Evolutionary conservation across 2,888 invertebrate genomes (phyloP).

Genomic region (Rhogogaster chlorosoma): DNA sequence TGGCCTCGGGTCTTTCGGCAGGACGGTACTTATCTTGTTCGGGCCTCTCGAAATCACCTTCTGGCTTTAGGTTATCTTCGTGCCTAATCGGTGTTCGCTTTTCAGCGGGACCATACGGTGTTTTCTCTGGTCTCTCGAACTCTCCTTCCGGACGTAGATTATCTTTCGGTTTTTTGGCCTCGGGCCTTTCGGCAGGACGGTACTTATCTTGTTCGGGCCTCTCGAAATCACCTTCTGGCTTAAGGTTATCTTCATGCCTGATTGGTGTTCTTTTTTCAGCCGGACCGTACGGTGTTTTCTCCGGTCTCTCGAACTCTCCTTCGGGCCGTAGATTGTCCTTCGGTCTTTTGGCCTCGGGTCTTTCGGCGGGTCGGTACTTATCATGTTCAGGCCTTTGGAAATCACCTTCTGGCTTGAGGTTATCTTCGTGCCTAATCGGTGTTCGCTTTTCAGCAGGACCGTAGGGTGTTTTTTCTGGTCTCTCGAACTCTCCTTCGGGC

Average conservation of each 20-base stretch:
- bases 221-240: slow-evolving; percentile 76
- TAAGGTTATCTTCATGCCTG: slow-evolving; percentile 69
- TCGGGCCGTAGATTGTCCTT: slow-evolving; percentile 81
- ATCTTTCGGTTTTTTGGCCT: slow-evolving; percentile 71
- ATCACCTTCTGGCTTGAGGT: slow-evolving; percentile 80
- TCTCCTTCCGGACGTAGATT: slow-evolving; percentile 77
- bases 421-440: slow-evolving; percentile 81
- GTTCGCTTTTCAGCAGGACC: slow-evolving; percentile 81
- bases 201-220: slow-evolving; percentile 72
- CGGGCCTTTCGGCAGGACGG: slow-evolving; percentile 76
- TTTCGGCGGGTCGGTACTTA: slow-evolving; percentile 69
- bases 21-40: slow-evolving; percentile 73
- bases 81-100: slow-evolving; percentile 78
- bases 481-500: slow-evolving; percentile 82
- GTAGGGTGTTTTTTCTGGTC: slow-evolving; percentile 77
- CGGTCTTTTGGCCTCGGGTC: slow-evolving; percentile 72
- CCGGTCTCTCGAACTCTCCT: slow-evolving; percentile 78
- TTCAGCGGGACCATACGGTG: slow-evolving; percentile 71
- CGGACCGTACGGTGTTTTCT: slow-evolving; percentile 73
- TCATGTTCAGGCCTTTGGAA: slow-evolving; percentile 64
- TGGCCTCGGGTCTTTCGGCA: slow-evolving; percentile 72
- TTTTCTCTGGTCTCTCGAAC: slow-evolving; percentile 67
- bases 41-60: slow-evolving; percentile 79
- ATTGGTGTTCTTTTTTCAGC: slow-evolving; percentile 76
- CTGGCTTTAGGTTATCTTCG: slow-evolving; percentile 79